Percentiles rank a stretch among this genome's conserved stretches.
phyloP scores from a whole-genome alignment of 2,113 vertebrate species.

The Brachyhypopomus gauderio region DNA sequence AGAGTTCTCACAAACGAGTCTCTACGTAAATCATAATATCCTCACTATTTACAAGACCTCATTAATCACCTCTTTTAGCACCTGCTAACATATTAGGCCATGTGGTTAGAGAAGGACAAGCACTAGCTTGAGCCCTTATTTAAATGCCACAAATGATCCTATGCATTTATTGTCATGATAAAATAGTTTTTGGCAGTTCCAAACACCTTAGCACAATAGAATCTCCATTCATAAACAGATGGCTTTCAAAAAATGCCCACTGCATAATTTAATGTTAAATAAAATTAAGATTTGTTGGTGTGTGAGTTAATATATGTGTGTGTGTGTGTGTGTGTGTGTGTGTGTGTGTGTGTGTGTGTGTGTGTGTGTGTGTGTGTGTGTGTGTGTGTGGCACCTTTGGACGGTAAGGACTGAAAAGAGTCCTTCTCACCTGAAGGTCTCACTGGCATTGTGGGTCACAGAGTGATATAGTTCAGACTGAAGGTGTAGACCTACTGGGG shows the following conservation, averaged over 20 bases:
- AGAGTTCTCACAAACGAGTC: not conserved
- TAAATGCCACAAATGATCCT: not conserved
- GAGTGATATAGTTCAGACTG: no score
- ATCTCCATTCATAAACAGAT: not conserved
- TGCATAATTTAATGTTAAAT: slow-evolving; percentile 8
- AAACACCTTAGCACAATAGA: not conserved
- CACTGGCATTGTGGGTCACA: no score
- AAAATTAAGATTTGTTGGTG: not conserved
- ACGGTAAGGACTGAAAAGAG: not conserved
- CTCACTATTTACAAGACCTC: not conserved
- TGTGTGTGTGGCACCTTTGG: not conserved
- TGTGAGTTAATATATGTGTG: slow-evolving; percentile 15
- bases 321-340: not conserved
- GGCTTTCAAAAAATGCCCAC: not conserved
- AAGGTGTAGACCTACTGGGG: no score
- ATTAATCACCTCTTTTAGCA: not conserved
- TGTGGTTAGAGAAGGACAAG: not conserved
- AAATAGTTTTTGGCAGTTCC: not conserved
- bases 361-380: not conserved
- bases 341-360: not conserved
- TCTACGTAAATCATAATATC: not conserved
- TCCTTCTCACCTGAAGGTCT: not conserved
- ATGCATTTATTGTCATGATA: no score
- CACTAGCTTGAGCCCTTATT: not conserved
- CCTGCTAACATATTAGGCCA: not conserved